These are phyloP conservation scores for Chaetophractus vellerosus DNA, from an alignment of 2,797 vertebrate genomes.

Conservation along the genomic window DNA sequence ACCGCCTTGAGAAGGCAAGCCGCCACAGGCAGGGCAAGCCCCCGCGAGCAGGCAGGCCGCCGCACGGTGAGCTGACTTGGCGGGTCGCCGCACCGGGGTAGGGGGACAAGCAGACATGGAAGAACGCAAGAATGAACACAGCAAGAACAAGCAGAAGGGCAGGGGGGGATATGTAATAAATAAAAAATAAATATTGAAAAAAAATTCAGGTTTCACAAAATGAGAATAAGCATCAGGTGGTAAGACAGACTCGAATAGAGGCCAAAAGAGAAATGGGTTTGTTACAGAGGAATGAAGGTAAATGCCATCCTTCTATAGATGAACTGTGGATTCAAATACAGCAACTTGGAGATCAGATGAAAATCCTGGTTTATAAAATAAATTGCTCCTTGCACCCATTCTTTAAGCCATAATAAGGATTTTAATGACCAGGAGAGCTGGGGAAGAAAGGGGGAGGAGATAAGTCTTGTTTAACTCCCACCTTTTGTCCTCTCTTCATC, in stretches of 20 bases:
- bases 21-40: too few species aligned
- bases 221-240: not conserved
- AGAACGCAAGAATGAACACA: too few species aligned
- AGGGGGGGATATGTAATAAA: too few species aligned
- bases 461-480: not conserved
- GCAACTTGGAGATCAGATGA: not conserved
- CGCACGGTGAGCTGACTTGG: too few species aligned
- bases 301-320: not conserved
- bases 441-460: not conserved
- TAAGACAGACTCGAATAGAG: not conserved
- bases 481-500: conserved; percentile 36
- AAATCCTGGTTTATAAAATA: not conserved
- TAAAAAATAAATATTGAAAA: too few species aligned
- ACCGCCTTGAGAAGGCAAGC: too few species aligned
- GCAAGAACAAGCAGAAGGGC: too few species aligned
- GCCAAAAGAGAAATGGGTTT: conserved; percentile 36
- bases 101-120: too few species aligned
- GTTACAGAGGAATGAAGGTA: not conserved
- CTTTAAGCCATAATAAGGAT: conserved; percentile 21
- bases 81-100: too few species aligned
- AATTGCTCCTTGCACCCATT: conserved; percentile 26
- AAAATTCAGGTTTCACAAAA: conserved; percentile 61
- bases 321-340: conserved; percentile 26
- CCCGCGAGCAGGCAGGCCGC: too few species aligned
- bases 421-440: not conserved